Conservation (phyloP, 2,888 invertebrate genomes). For the Ypsolopha sequella region DNA sequence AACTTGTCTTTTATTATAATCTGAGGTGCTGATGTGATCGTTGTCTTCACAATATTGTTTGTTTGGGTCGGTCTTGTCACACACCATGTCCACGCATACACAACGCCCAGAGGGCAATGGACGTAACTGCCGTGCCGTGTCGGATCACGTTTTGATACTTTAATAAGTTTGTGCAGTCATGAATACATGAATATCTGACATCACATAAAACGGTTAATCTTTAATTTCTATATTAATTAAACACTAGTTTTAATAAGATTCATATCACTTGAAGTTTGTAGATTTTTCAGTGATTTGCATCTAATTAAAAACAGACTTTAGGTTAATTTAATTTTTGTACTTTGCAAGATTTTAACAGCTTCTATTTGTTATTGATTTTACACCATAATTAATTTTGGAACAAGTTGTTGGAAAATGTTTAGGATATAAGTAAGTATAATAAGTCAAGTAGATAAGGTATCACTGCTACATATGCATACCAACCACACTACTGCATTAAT, state of each 20-base stretch:
- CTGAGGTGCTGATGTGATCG: too few relatives aligned
- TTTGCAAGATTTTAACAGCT: neutral
- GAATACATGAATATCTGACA: conserved; percentile 51
- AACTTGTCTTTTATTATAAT: too few relatives aligned
- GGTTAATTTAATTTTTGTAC: neutral
- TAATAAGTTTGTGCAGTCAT: neutral
- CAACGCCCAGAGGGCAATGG: too few relatives aligned
- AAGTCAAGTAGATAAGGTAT: neutral
- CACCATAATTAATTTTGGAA: conserved; percentile 29
- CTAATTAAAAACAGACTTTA: neutral
- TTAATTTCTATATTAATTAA: conserved; percentile 8
- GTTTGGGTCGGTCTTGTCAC: too few relatives aligned
- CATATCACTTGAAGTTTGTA: neutral
- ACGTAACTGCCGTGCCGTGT: too few relatives aligned
- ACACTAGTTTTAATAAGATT: neutral
- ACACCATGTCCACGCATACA: too few relatives aligned
- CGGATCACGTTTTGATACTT: too few relatives aligned
- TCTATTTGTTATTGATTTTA: neutral
- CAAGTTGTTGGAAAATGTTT: conserved; percentile 37
- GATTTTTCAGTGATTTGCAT: too few relatives aligned
- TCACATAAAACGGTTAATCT: conserved; percentile 29
- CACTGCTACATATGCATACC: conserved; percentile 16
- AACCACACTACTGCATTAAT: conserved; percentile 9
- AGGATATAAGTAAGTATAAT: neutral
- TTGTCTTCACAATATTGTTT: too few relatives aligned